Conservation (phyloP, 2,797 vertebrate species). For the Hippopotamyrus pictus region DNA sequence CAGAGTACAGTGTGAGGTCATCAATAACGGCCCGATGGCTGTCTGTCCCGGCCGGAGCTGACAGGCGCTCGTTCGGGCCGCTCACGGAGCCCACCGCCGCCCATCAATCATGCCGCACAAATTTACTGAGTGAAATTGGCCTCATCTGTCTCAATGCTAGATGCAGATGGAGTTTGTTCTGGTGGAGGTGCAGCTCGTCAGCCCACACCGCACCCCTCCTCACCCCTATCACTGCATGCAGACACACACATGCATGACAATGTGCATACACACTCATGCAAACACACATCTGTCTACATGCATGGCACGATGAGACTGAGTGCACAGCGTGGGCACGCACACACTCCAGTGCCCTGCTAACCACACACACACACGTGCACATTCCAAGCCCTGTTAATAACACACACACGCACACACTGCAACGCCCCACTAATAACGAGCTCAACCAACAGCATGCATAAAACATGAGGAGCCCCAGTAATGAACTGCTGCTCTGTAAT, state of each 20-base stretch:
- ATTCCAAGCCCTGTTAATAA: constrained; percentile 40
- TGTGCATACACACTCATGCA: constrained; percentile 22
- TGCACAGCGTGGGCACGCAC: constrained; percentile 20
- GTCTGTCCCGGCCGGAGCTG: constrained; percentile 77
- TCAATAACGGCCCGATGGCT: constrained; percentile 82
- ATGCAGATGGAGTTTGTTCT: constrained; percentile 99
- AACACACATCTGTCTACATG: constrained; percentile 55
- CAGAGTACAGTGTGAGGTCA: constrained; percentile 85
- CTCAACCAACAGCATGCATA: constrained; percentile 72
- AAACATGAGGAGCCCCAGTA: constrained; percentile 69
- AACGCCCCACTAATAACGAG: constrained; percentile 47
- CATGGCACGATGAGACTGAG: constrained; percentile 26
- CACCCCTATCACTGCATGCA: constrained; percentile 31
- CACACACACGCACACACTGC: constrained; percentile 32
- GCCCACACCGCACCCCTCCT: constrained; percentile 66
- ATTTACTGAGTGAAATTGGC: constrained; percentile 99
- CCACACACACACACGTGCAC: constrained; percentile 28
- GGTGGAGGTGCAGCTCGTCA: constrained; percentile 92
- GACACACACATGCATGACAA: constrained; percentile 28
- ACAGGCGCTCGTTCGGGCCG: constrained; percentile 73
- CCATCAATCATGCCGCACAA: constrained; percentile 99
- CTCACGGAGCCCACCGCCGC: constrained; percentile 76
- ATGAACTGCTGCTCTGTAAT: constrained; percentile 74
- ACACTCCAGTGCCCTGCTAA: constrained; percentile 48
- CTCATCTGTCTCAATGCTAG: constrained; percentile 99